Percentiles rank a stretch among this genome's conserved stretches.
Conservation (phyloP, 2,797 vertebrate species). For the Arctocebus calabarensis region DNA sequence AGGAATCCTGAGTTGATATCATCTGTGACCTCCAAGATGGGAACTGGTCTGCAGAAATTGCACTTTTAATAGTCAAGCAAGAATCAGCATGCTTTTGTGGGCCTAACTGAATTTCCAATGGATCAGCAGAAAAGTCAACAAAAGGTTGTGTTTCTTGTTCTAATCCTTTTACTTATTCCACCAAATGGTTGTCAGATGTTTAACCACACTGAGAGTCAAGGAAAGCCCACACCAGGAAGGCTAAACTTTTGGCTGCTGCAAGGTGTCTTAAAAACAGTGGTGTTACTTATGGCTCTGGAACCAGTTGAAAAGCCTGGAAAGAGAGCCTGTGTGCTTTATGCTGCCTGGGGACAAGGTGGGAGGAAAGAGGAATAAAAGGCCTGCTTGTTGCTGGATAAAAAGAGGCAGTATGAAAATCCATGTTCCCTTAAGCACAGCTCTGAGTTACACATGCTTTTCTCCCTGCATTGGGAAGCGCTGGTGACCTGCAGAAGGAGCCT, state of each 20-base stretch:
- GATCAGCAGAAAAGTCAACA: conserved; percentile 79
- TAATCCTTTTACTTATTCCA: conserved; percentile 77
- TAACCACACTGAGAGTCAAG: conserved; percentile 70
- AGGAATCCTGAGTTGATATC: conserved; percentile 16
- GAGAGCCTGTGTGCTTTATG: conserved; percentile 28
- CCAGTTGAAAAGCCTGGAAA: conserved; percentile 49
- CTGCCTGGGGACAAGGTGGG: not conserved
- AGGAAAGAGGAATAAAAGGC: conserved; percentile 7
- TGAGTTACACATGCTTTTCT: not conserved
- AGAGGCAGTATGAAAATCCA: not conserved
- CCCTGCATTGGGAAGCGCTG: accelerated
- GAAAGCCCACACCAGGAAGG: conserved; percentile 66
- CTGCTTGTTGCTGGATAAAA: conserved; percentile 23
- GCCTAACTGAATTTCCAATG: conserved; percentile 78
- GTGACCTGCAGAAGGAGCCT: not conserved
- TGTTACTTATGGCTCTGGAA: conserved; percentile 51
- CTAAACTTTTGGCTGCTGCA: conserved; percentile 27
- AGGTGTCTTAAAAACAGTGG: conserved; percentile 48
- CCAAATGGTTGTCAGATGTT: conserved; percentile 84
- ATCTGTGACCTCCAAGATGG: not conserved
- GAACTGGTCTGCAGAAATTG: conserved; percentile 52
- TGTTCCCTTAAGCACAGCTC: not conserved
- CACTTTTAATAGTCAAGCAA: conserved; percentile 63
- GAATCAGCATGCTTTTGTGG: conserved; percentile 31
- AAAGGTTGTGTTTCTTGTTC: conserved; percentile 80